Evolutionary conservation across 1,140 invertebrate species (phyloP), one percentile per base, ranked within the genome.

Genomic region (Heliconius hewitsoni): DNA sequence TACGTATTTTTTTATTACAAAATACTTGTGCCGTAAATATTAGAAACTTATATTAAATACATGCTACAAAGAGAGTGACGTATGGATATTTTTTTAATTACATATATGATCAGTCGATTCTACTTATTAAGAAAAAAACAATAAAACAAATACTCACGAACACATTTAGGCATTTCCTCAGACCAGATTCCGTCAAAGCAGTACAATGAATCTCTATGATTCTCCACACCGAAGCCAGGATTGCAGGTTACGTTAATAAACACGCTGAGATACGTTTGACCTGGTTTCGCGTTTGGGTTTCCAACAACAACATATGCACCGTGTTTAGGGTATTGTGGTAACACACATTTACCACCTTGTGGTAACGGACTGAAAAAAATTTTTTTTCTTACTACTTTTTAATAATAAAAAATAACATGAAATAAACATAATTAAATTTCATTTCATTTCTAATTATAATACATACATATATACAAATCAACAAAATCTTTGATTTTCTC

Each of bases 151-250:
- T 78, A 91, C 90, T 90, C 71, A 92, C 90, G 84, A 9, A 84
- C 77, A 78, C 90, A 92, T 77, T 85, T 71, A 8, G 89, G 86
- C 5, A 81, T 71, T 1, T 9, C 16, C 0, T 71, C 70, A 2
- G 83, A 85, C 89, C 89, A 88, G 0, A 34, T 13, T 0, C 89
- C 90, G 1, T 83, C 70, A 16, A 75, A 72, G 76, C 89, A 90
- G 37, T 83, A 74, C 9, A 85, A 71, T 0, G 77, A 66, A 34
- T 52, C 42, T 42, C 37, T 52, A 3, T 81, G 52, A 8, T 76
- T 73, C 52, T 81, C 71, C 0, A 85, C 71, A 0, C 77, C 76
- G 46, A 84, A 87, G 5, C 87, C 89, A 1, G 71, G 37, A 55
- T 80, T 75, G 74, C 90, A 91, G 3, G 85, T 81, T 34, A 88